A percentile compares a stretch with the other conserved stretches of the same genome.
Evolutionary conservation across 2,797 vertebrate genomes (phyloP).

Genomic region (Dermochelys coriacea): DNA sequence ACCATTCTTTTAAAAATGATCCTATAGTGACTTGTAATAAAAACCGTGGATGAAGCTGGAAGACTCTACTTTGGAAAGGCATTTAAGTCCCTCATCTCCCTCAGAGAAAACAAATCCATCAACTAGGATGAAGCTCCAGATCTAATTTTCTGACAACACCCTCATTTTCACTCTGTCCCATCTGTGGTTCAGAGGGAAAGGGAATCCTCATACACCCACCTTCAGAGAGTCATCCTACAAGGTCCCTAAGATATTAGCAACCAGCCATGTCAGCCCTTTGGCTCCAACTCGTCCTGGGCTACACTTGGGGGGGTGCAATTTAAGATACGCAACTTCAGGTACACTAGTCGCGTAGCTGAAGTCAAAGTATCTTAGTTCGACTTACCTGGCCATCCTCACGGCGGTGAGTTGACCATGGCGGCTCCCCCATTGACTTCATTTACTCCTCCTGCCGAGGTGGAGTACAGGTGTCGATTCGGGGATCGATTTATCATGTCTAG

Average conservation of each 20-base stretch:
- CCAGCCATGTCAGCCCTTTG: not conserved
- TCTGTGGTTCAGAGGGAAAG: not conserved
- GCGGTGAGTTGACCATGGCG: too few species aligned
- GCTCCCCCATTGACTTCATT: too few species aligned
- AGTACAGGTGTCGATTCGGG: too few species aligned
- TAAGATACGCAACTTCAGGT: too few species aligned
- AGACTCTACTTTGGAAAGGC: slow-evolving; percentile 33
- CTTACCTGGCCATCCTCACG: too few species aligned
- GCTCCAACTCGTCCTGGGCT: not conserved
- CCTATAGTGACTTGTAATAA: slow-evolving; percentile 30
- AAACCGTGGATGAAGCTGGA: not conserved
- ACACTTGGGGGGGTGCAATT: too few species aligned
- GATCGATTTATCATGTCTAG: too few species aligned
- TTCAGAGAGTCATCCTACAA: not conserved
- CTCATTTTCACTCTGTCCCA: not conserved
- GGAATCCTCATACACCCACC: not conserved
- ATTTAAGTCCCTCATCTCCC: slow-evolving; percentile 40
- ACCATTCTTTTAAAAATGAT: not conserved
- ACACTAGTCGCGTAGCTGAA: too few species aligned
- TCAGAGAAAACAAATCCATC: slow-evolving; percentile 34
- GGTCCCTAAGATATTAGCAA: not conserved
- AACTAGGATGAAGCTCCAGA: not conserved
- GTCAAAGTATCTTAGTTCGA: too few species aligned
- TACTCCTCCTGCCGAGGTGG: too few species aligned
- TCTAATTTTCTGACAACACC: slow-evolving; percentile 20